Percentiles rank a stretch among this genome's conserved stretches.
phyloP scores from a whole-genome alignment of 2,888 invertebrate genomes.

The Ypsolopha sequella region DNA sequence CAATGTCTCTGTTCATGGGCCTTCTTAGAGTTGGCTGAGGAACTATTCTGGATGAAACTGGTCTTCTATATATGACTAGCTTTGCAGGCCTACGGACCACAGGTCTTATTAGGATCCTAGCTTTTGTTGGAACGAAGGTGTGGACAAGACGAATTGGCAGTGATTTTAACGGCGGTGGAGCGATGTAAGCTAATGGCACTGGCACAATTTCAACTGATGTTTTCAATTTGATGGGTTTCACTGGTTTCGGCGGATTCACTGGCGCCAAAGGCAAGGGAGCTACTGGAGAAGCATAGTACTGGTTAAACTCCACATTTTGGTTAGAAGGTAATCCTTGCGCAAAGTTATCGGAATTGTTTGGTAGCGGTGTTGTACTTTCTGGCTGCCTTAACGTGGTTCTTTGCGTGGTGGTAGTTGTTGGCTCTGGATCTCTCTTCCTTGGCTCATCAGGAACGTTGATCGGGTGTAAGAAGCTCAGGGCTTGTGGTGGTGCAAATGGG shows the following conservation, averaged over 20 bases:
- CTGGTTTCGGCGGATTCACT: slow-evolving; percentile 6
- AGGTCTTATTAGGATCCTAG: slow-evolving; percentile 46
- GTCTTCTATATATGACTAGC: slow-evolving; percentile 25
- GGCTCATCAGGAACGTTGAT: slow-evolving; percentile 26
- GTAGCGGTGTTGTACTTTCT: slow-evolving; percentile 36
- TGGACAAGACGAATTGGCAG: slow-evolving; percentile 29
- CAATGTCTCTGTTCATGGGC: slow-evolving; percentile 31
- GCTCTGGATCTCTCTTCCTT: slow-evolving; percentile 14
- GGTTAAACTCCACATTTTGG: slow-evolving; percentile 40
- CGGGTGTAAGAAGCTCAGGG: slow-evolving; percentile 34
- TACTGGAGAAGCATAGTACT: slow-evolving; percentile 29
- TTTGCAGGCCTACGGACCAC: slow-evolving; percentile 25
- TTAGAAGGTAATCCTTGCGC: slow-evolving; percentile 48
- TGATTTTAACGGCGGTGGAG: slow-evolving; percentile 36
- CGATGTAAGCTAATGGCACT: slow-evolving; percentile 52
- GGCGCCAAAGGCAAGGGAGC: too few species aligned
- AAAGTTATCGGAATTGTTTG: slow-evolving; percentile 44
- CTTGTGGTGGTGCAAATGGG: slow-evolving; percentile 47
- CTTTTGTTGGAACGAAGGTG: slow-evolving; percentile 36
- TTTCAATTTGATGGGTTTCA: slow-evolving; percentile 32
- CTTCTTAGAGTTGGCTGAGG: slow-evolving; percentile 20
- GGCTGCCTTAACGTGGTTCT: slow-evolving; percentile 21
- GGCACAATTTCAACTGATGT: slow-evolving; percentile 54
- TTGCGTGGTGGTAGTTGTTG: slow-evolving; percentile 27
- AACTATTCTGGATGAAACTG: slow-evolving; percentile 16